phyloP scores from a whole-genome alignment of 2,113 vertebrate genomes.

The Eudyptes chrysolophus region DNA sequence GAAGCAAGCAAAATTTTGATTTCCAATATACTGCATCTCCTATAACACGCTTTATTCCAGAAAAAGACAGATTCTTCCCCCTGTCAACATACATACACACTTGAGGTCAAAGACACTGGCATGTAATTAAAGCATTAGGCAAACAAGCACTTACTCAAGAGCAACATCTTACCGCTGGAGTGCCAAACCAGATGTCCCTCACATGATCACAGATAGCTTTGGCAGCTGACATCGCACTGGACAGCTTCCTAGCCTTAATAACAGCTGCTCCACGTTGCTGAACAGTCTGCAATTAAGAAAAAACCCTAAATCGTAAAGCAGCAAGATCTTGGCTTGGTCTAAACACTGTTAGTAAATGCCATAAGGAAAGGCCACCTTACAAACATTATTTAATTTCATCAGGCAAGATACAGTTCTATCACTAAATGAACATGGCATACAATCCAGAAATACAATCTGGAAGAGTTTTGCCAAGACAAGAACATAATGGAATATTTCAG shows the following conservation, averaged over 20 bases:
- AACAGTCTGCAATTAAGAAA: conserved; percentile 80
- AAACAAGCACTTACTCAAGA: not conserved
- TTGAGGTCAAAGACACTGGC: not conserved
- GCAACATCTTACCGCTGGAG: conserved; percentile 80
- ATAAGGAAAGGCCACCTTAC: rapidly evolving
- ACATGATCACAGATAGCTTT: conserved; percentile 97
- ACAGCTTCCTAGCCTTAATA: conserved; percentile 95
- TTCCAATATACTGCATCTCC: not conserved
- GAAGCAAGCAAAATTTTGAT: not conserved
- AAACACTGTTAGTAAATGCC: not conserved
- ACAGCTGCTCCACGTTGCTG: conserved; percentile 94
- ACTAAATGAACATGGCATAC: not conserved
- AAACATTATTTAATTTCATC: not conserved
- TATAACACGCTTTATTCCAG: not conserved
- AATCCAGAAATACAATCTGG: not conserved
- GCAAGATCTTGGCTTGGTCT: not conserved
- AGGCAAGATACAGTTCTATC: not conserved
- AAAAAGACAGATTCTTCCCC: not conserved
- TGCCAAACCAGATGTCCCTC: conserved; percentile 94
- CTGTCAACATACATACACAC: not conserved
- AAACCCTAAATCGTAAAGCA: not conserved
- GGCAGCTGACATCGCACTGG: conserved; percentile 97
- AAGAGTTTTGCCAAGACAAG: not conserved
- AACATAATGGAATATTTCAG: not conserved
- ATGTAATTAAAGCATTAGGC: not conserved